Base-by-base conservation (phyloP, 1,140 invertebrate species). In the Lepidostoma basale region DNA sequence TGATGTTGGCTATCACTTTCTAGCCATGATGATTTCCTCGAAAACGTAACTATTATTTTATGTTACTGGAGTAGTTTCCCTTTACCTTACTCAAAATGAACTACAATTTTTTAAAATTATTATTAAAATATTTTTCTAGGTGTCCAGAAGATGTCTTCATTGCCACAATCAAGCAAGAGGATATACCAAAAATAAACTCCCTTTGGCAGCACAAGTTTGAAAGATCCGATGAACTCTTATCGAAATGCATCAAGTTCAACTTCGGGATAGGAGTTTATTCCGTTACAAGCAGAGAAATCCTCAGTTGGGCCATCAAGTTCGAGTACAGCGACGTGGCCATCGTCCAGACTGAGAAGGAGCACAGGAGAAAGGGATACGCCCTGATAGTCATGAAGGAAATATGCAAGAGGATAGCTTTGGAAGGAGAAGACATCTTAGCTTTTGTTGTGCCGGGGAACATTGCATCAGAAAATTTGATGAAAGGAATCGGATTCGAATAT, bases 301-400 rank as follows among this genome's bases (percentile, higher is more conserved):
- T 75, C 3, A 60, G 73, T 14, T 78, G 77, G 77, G 72, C 70
- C 4, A 45, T 77, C 6, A 76, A 75, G 58, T 73, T 75, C 64
- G 69, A 75, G 44, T 72, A 75, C 33, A 74, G 75, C 4, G 70
- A 73, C 28, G 36, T 78, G 14, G 76, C 70, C 12, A 62, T 76
- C 3, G 59, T 77, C 22, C 74, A 78, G 44, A 77, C 76, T 0
- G 62, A 73, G 5, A 54, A 74, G 1, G 70, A 74, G n/a, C 62
- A 77, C 44, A 74, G 72, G 52, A 68, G 73, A 36, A 76, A 70
- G 42, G 77, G 77, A 18, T 76, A 76, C 60, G 76, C 64, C 9
- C 64, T 39, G 8, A 36, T 77, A 9, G 73, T 77, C 22, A 70
- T 73, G 1, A 73, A 74, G 52, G 52, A 70, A 8, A 52, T 77